A percentile compares a stretch with the other conserved stretches of the same genome.
Conservation (phyloP, 92 coral and sea anemone genomes). For the Zoanthus solanderi region DNA sequence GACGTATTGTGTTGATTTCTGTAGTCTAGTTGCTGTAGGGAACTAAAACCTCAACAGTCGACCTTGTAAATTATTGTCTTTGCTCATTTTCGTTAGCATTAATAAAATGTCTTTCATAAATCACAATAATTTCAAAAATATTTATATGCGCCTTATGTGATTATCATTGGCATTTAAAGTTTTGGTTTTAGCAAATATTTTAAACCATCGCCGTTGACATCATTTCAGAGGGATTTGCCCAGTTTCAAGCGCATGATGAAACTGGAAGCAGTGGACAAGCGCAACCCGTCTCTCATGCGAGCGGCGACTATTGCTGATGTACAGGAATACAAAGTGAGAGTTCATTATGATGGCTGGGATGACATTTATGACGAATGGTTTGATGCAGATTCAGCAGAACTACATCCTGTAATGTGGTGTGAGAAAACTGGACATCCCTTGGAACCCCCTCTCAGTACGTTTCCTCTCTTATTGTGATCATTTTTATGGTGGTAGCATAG, state of each 20-base stretch:
- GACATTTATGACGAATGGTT: slow-evolving; percentile 99
- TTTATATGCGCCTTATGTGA: too few species aligned
- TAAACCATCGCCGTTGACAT: neutral
- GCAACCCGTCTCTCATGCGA: slow-evolving; percentile 94
- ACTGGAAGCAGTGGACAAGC: slow-evolving; percentile 95
- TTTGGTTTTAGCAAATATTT: too few species aligned
- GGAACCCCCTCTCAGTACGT: slow-evolving; percentile 98
- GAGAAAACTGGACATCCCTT: slow-evolving; percentile 94
- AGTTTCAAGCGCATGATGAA: slow-evolving; percentile 80
- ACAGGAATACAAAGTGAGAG: slow-evolving; percentile 82
- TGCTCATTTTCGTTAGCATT: too few species aligned
- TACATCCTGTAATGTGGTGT: slow-evolving; percentile 96
- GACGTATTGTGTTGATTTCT: too few species aligned
- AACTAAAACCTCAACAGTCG: too few species aligned
- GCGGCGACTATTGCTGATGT: slow-evolving; percentile 81
- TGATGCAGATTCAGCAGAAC: slow-evolving; percentile 90
- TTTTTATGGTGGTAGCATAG: neutral
- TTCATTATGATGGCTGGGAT: slow-evolving; percentile 99
- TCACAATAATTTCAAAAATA: too few species aligned
- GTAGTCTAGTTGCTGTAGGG: too few species aligned
- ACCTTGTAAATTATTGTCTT: too few species aligned
- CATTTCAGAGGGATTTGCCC: slow-evolving; percentile 79
- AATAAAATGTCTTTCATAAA: too few species aligned
- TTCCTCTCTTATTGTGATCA: neutral
- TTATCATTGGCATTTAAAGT: too few species aligned